Base-by-base conservation (phyloP, 2,113 vertebrate genomes). In the Macaca mulatta region DNA sequence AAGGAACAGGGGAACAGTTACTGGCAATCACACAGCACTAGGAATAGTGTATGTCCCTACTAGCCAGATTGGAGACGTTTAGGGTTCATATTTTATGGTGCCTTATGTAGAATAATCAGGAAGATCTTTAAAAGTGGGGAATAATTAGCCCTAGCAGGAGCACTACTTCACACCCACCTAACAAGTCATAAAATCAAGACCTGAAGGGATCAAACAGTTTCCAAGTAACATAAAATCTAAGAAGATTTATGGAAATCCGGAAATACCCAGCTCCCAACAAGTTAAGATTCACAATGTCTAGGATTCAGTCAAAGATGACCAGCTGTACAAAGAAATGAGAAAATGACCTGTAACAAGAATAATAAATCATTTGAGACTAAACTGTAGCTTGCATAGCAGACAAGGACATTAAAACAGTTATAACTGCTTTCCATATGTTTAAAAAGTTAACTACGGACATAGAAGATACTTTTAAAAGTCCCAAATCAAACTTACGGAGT, bases 221-320 rank as follows among this genome's bases (percentile, higher is more conserved):
- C 50, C 27, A 75, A 35, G 52, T 85, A 94, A 32, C 12, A 59
- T 38, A 89, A 85, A 87, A 12, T 64, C 57, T n/a, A 69, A 67
- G 57, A 75, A 92, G 79, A 92, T 72, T 83, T 79, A 32, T 55
- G 79, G 55, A 74, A 93, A 82, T 86, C 35, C n/a, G 86, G 74
- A 92, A 79, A 79, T 89, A 43, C 18, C 32, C 22, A 91, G 4
- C 30, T 40, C 50, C 23, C 32, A 89, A 8, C 5, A 92, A 79
- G 48, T 86, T 82, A 74, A 81, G 43, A 48, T 85, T 86, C 50
- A 72, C 10, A 14, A 8, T 67, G 43, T 50, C 38, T 86, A 22
- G 6, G 83, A 69, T 69, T 48, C 14, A 45, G 7, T 94, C 78
- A 52, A 35, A 93, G 61, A 43, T 77, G 38, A 79, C 75, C 52